These are phyloP conservation scores for Bagarius yarrelli DNA, from an alignment of 2,113 vertebrate species.

Conservation along the genomic window DNA sequence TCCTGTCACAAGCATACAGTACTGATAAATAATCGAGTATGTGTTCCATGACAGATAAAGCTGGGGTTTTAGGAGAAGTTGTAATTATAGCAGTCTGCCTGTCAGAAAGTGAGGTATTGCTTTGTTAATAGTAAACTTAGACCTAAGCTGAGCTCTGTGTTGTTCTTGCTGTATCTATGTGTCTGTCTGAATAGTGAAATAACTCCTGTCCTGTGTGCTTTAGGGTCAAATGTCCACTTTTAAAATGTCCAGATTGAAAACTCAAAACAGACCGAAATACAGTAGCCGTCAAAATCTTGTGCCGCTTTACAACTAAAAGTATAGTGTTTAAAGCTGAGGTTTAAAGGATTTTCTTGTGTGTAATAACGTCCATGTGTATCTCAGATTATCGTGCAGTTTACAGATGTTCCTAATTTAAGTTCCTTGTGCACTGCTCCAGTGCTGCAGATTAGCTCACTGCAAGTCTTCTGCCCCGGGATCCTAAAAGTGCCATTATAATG, in stretches of 20 bases:
- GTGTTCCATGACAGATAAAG: constrained; percentile 9
- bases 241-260: no score
- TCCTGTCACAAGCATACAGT: constrained; percentile 23
- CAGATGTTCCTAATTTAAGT: neutral
- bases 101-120: neutral
- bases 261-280: no score
- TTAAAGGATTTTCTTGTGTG: neutral
- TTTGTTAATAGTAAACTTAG: neutral
- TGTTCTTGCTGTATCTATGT: neutral
- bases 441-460: constrained; percentile 22
- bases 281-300: no score
- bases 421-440: neutral
- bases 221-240: no score
- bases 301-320: neutral
- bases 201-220: no score
- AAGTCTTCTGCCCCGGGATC: constrained; percentile 7
- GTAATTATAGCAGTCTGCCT: neutral
- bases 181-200: no score
- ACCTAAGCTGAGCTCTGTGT: neutral
- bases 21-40: constrained; percentile 37
- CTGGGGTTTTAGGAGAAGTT: neutral
- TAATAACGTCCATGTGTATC: neutral
- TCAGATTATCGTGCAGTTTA: neutral
- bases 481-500: neutral
- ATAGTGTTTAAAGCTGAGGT: neutral